A percentile compares a stretch with the other conserved stretches of the same genome.
phyloP scores from a whole-genome alignment of 1,140 invertebrate genomes.

The Luehdorfia chinensis region DNA sequence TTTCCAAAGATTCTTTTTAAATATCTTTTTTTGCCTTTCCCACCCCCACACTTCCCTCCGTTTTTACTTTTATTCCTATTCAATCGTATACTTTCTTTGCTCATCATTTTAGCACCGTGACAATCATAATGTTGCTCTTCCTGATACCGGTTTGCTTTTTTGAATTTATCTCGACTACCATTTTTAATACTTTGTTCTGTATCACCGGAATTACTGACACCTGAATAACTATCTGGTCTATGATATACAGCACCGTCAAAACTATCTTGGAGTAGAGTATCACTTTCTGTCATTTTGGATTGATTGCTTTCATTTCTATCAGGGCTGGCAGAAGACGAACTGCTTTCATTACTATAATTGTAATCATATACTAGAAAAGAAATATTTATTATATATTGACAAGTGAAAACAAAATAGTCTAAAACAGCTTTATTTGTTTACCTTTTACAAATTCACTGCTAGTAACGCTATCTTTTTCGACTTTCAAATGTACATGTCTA shows the following conservation, averaged over 20 bases:
- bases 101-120: neutral
- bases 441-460: slow-evolving; percentile 22
- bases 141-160: slow-evolving; percentile 18
- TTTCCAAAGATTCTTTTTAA: slow-evolving; percentile 24
- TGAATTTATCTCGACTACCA: slow-evolving; percentile 11
- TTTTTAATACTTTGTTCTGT: slow-evolving; percentile 21
- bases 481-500: neutral
- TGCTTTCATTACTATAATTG: slow-evolving; percentile 2
- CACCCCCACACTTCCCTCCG: slow-evolving; percentile 28
- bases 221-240: slow-evolving; percentile 1
- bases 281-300: neutral
- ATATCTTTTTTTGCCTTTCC: slow-evolving; percentile 24
- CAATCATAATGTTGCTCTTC: slow-evolving; percentile 1
- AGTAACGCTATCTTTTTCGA: slow-evolving; percentile 23
- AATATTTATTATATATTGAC: neutral
- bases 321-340: neutral
- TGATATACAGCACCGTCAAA: neutral
- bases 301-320: neutral
- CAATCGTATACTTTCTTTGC: slow-evolving; percentile 23
- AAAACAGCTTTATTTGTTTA: neutral
- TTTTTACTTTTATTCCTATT: slow-evolving; percentile 23
- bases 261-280: neutral
- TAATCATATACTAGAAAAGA: neutral
- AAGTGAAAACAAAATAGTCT: neutral
- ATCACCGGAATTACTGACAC: slow-evolving; percentile 26